Base-by-base conservation (phyloP, 2,797 vertebrate genomes). In the Cuculus canorus region DNA sequence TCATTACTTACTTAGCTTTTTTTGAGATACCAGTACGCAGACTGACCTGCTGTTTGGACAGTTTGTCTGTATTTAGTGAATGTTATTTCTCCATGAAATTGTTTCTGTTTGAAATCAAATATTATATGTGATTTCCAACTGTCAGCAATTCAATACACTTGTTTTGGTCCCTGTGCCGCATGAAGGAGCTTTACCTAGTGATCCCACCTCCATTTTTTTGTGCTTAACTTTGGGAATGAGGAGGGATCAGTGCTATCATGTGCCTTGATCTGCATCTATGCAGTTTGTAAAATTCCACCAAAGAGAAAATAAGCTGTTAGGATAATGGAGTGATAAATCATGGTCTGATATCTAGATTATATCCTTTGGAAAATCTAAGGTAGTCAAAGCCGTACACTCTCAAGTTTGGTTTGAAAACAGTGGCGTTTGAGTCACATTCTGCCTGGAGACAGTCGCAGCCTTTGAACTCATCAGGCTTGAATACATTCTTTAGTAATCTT, bases 401-500 rank as follows among this genome's bases (percentile, higher is more conserved):
- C 24, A 45, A 28, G 23, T 81, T 88, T 17, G 41, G 33, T 75
- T 88, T 83, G 63, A 60, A 86, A 83, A 59, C 59, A 47, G 41
- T 79, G 63, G 12, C 2, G 1, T 52, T 93, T 88, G 82, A 94
- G 87, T 96, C 85, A 82, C 80, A 77, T 94, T 92, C 73, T 94
- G 84, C 91, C 45, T 92, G 66, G 88, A 81, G 82, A 68, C 32
- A 88, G 61, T 80, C 63, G 18, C 69, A 91, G 59, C 33, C 79
- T 95, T 94, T 93, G 69, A 90, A 86, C 52, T 71, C 64, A 45
- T 66, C 48, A 64, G 70, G n/a, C 39, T 88, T 78, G 73, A 72
- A 65, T 54, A 65, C 17, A 18, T 91, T 91, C 77, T 83, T 87
- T n/a, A 25, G 33, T 90, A 76, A 72, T 82, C 63, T 82, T 93